Conservation (phyloP, 2,113 vertebrate genomes). For the Myotis davidii region DNA sequence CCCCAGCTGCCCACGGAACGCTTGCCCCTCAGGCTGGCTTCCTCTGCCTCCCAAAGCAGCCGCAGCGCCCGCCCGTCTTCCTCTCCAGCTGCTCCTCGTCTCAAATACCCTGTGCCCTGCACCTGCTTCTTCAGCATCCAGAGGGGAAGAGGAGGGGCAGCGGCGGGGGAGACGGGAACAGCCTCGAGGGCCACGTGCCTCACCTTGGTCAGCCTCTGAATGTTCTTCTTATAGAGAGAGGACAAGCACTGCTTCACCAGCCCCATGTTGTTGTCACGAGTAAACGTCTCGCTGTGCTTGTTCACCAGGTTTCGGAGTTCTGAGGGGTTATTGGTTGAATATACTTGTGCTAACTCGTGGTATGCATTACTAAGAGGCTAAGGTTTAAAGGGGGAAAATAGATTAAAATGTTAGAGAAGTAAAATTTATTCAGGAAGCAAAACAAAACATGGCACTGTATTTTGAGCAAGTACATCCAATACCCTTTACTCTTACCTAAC, state of each 20-base stretch:
- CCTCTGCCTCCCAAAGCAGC: conserved; percentile 39
- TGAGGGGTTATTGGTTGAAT: conserved; percentile 96
- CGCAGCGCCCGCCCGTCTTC: not conserved
- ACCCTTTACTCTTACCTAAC: not conserved
- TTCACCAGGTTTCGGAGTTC: conserved; percentile 95
- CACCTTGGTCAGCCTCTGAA: conserved; percentile 99
- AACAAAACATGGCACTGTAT: not conserved
- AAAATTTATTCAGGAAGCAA: not conserved
- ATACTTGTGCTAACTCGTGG: conserved; percentile 97
- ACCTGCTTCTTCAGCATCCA: not conserved
- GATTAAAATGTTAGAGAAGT: not conserved
- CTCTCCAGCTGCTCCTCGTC: conserved; percentile 57
- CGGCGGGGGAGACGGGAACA: not conserved
- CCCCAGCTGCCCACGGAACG: not conserved
- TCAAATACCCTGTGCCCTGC: conserved; percentile 39
- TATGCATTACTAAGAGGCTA: conserved; percentile 99
- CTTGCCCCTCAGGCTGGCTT: not conserved
- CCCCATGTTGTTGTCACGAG: conserved; percentile 97
- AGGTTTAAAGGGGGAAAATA: conserved; percentile 55
- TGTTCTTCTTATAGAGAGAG: conserved; percentile 99
- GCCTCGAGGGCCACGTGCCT: not conserved
- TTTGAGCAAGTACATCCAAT: not conserved
- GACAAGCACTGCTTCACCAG: conserved; percentile 98
- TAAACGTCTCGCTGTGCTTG: conserved; percentile 96
- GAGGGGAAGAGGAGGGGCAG: not conserved